phyloP scores from a whole-genome alignment of 2,797 vertebrate genomes.

The Sebastes reedi region DNA sequence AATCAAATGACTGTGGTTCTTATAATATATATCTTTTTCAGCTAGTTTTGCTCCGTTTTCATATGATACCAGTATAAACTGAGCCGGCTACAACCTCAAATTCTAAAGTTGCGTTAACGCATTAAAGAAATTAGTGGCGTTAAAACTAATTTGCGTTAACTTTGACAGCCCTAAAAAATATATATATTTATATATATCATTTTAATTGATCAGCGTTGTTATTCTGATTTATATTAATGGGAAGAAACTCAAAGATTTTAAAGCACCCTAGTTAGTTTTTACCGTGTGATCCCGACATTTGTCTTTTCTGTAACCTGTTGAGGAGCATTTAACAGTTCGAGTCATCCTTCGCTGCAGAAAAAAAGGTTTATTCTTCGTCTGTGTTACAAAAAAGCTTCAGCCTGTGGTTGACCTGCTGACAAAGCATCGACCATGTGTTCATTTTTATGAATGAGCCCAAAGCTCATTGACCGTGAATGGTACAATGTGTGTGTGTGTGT shows the following conservation, averaged over 20 bases:
- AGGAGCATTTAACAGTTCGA: neutral
- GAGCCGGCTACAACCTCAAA: too few relatives aligned
- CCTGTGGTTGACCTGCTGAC: neutral
- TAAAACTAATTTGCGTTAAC: too few relatives aligned
- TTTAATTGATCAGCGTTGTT: neutral
- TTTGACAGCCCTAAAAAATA: too few relatives aligned
- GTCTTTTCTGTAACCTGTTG: neutral
- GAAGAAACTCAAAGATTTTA: neutral
- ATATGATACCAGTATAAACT: too few relatives aligned
- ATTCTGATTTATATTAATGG: neutral
- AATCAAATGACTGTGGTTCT: too few relatives aligned
- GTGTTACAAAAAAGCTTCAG: neutral
- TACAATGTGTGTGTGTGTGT: constrained; percentile 49
- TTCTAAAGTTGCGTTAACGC: too few relatives aligned
- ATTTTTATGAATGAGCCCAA: constrained; percentile 19
- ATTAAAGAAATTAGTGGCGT: too few relatives aligned
- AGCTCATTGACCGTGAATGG: constrained; percentile 20
- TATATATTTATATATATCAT: too few relatives aligned
- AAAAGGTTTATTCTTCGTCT: neutral
- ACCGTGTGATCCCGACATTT: neutral
- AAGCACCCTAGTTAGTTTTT: neutral
- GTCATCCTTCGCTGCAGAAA: too few relatives aligned
- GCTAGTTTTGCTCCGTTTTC: too few relatives aligned
- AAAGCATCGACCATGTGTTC: neutral
- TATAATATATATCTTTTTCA: too few relatives aligned